Base-by-base conservation (phyloP, 2,797 vertebrate species). In the Picus viridis region DNA sequence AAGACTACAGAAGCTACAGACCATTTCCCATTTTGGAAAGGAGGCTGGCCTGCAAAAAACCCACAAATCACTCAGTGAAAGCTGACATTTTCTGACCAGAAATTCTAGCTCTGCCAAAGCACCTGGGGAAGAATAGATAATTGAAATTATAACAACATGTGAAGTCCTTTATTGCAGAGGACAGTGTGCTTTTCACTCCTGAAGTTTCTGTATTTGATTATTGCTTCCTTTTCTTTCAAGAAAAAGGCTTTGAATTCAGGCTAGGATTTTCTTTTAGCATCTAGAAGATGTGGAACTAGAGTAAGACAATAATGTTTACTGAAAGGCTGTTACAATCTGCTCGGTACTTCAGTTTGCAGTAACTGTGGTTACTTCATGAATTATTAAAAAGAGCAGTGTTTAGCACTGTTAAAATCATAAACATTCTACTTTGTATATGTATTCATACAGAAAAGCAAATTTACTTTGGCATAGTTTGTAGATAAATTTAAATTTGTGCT, bases 351-450 rank as follows among this genome's bases (percentile, higher is more conserved):
- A 91, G 49, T 78, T 84, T 93, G 58, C 88, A 93, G 32, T 76
- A 93, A 93, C 30, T 69, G 59, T 58, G 19, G 17, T 88, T 94
- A 87, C 27, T 85, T 95, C 54, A 74, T 94, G 68, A 58, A 87
- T 94, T 95, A 93, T 94, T 92, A 77, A 92, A 90, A 86, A 27
- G 22, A 58, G 19, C 54, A 68, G 74, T 82, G 74, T 85, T 54
- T 74, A 71, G 69, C 16, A 36, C 49, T 74, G 41, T 72, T 90
- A 64, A 92, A 88, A 88, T 63, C 1, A 1, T 57, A 88, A 95
- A 63, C 67, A 62, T 79, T 39, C 81, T 57, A 73, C 39, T 88
- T 83, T 72, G 39, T 89, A 59, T 64, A 69, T 76, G 36, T 62
- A 61, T 70, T 89, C 30, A n/a, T 22, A 85, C 13, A 87, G 86